phyloP scores from a whole-genome alignment of 2,888 invertebrate genomes.

The Zonitis immaculata region DNA sequence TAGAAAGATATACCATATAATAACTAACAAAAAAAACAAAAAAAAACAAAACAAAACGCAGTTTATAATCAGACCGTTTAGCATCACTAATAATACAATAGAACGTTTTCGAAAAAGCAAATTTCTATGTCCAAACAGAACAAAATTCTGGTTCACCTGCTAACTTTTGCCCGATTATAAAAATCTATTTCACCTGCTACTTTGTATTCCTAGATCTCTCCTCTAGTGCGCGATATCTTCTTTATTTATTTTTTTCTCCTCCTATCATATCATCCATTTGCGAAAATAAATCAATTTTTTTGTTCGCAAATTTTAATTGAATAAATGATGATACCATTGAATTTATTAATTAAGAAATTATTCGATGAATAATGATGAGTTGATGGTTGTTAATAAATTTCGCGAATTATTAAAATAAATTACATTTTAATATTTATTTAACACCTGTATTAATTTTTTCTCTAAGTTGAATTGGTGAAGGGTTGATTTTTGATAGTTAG shows the following conservation, averaged over 20 bases:
- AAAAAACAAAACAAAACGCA: background rate
- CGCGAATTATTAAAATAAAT: no score
- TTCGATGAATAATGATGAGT: constrained; percentile 7
- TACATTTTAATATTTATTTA: no score
- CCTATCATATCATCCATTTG: no score
- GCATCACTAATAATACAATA: constrained; percentile 28
- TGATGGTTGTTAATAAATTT: constrained; percentile 9
- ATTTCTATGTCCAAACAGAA: constrained; percentile 23
- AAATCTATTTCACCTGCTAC: constrained; percentile 26
- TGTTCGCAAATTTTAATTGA: no score
- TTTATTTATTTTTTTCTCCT: constrained; percentile 4
- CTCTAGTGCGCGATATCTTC: constrained; percentile 8
- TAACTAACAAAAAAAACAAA: background rate
- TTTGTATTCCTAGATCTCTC: constrained; percentile 29
- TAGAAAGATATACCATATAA: constrained; percentile 13
- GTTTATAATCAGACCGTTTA: constrained; percentile 30
- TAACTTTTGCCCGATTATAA: constrained; percentile 26
- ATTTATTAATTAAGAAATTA: constrained; percentile 1
- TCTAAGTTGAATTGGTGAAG: no score
- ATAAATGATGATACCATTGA: no score
- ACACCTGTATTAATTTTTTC: no score
- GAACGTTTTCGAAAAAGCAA: constrained; percentile 23
- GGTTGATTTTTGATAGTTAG: background rate
- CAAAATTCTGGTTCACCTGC: constrained; percentile 25
- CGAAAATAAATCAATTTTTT: no score